These are phyloP conservation scores for Ormyrus nitidulus DNA, from an alignment of 2,888 invertebrate species.

Conservation along the genomic window DNA sequence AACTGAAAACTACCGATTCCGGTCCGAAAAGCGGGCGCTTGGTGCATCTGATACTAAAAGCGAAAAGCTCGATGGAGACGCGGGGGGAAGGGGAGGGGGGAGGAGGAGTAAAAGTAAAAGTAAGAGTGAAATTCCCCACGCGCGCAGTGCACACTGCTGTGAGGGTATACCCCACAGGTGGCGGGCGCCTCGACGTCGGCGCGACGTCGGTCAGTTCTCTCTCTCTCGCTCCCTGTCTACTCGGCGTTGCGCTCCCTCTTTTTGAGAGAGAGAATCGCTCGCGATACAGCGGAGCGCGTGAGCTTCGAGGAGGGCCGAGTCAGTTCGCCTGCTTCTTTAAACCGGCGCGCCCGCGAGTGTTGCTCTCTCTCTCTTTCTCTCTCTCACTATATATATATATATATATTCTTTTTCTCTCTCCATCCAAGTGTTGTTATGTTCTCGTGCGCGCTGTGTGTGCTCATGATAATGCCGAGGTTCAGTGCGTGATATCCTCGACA, in stretches of 20 bases:
- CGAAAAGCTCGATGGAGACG: no score
- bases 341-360: constrained; percentile 46
- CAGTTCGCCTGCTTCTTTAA: constrained; percentile 50
- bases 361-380: constrained; percentile 2
- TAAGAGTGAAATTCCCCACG: constrained; percentile 9
- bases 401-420: no score
- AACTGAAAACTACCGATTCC: no score
- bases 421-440: neutral
- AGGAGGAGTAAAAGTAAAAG: constrained; percentile 4
- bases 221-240: constrained; percentile 35
- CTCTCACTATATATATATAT: neutral
- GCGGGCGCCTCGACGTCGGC: constrained; percentile 68
- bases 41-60: no score
- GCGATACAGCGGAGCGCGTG: constrained; percentile 27
- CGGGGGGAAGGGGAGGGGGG: neutral
- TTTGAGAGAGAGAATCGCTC: constrained; percentile 4
- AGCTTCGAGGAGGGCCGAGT: constrained; percentile 47
- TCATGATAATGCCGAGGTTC: neutral
- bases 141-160: neutral
- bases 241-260: neutral
- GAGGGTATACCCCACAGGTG: constrained; percentile 63
- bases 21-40: no score
- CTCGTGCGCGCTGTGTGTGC: neutral
- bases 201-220: constrained; percentile 55
- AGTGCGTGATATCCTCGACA: no score